These are phyloP conservation scores for Actenoides lindsayi DNA, from an alignment of 2,113 vertebrate species.

Conservation along the genomic window DNA sequence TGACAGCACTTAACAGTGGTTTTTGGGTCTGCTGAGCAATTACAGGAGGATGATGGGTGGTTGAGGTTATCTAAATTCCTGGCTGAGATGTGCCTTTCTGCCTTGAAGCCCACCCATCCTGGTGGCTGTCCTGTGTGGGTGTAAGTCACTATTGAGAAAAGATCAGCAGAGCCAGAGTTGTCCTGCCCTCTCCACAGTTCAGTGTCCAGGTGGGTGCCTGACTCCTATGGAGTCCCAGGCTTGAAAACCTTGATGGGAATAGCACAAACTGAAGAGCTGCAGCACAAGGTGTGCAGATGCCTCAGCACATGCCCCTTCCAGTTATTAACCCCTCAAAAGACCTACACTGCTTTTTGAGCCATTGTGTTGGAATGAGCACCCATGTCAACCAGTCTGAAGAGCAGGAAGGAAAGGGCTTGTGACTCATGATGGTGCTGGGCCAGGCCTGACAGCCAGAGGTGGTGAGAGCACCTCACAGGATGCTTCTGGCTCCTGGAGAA, in stretches of 20 bases:
- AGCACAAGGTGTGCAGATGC: not conserved
- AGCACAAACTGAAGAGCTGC: not conserved
- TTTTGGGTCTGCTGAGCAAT: not conserved
- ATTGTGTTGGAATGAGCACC: not conserved
- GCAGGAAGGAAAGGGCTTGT: not conserved
- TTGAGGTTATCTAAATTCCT: not conserved
- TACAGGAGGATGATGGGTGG: not conserved
- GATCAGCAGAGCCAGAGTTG: not conserved
- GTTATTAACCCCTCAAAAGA: not conserved
- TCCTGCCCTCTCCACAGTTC: fast-evolving
- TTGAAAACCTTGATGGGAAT: not conserved
- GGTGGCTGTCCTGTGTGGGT: not conserved
- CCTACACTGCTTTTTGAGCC: not conserved
- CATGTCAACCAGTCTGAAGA: not conserved
- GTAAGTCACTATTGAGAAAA: not conserved
- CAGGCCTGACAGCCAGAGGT: not conserved
- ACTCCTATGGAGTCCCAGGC: not conserved
- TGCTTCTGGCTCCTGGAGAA: not conserved
- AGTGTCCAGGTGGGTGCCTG: not conserved
- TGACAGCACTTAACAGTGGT: fast-evolving
- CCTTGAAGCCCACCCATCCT: not conserved
- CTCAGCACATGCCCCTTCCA: not conserved
- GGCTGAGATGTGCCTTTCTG: not conserved
- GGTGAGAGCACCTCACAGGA: not conserved
- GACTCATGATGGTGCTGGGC: fast-evolving